Percentiles rank a stretch among this genome's conserved stretches.
Evolutionary conservation across 1,140 invertebrate genomes (phyloP).

Genomic region (Drosophila auraria): DNA sequence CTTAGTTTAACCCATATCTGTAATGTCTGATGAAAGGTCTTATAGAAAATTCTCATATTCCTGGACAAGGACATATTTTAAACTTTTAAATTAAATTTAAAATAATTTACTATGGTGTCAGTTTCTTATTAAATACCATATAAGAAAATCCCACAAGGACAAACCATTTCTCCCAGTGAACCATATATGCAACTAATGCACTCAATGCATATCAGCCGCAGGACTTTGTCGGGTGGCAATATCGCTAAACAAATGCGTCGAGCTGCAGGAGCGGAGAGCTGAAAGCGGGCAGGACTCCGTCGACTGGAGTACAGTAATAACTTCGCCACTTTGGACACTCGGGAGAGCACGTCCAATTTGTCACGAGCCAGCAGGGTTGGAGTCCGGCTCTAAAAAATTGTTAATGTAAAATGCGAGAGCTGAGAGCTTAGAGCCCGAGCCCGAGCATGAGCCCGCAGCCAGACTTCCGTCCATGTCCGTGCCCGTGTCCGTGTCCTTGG

Average conservation of each 20-base stretch:
- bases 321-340: conserved; percentile 66
- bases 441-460: not conserved
- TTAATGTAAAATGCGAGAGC: conserved; percentile 56
- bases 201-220: conserved; percentile 74
- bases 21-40: too few species aligned
- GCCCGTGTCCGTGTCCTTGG: conserved; percentile 57
- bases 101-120: not conserved
- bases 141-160: not conserved
- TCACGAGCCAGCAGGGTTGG: conserved; percentile 52
- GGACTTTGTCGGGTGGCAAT: conserved; percentile 50
- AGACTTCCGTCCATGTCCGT: conserved; percentile 4
- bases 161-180: conserved; percentile 9
- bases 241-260: conserved; percentile 71
- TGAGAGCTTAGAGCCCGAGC: not conserved
- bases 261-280: not conserved
- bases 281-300: conserved; percentile 4
- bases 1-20: too few species aligned
- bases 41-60: too few species aligned
- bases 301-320: conserved; percentile 60
- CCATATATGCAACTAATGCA: conserved; percentile 62
- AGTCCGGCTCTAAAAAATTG: conserved; percentile 39
- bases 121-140: not conserved
- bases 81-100: not conserved
- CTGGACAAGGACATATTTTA: too few species aligned
- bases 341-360: conserved; percentile 74